Percentiles rank a stretch among this genome's conserved stretches.
These are phyloP conservation scores for Crambe crambe DNA, from an alignment of 37 sponge, comb jelly and placozoan species.

Conservation along the genomic window DNA sequence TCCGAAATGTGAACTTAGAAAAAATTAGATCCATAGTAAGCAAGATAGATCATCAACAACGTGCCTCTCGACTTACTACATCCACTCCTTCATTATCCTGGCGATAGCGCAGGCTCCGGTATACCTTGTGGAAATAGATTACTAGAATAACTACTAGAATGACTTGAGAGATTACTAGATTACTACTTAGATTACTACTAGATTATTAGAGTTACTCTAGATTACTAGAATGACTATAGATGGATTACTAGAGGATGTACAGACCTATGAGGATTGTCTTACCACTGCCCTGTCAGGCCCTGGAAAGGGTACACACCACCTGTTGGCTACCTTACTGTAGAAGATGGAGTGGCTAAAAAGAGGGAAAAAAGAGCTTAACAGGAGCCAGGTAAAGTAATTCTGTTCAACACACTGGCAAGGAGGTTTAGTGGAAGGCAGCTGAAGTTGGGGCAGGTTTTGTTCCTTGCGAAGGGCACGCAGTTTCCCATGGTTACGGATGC, in stretches of 20 bases:
- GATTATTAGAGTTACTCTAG: too few relatives aligned
- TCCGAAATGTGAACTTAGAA: slow-evolving; percentile 38
- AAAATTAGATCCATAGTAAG: neutral
- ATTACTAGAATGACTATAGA: too few relatives aligned
- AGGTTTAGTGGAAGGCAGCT: slow-evolving; percentile 7
- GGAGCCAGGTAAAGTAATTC: too few relatives aligned
- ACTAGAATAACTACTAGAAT: neutral
- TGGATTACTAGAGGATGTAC: too few relatives aligned
- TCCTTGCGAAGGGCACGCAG: slow-evolving; percentile 52
- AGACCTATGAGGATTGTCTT: slow-evolving; percentile 2
- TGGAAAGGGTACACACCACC: slow-evolving; percentile 59
- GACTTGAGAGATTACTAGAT: too few relatives aligned
- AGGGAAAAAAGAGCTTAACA: too few relatives aligned
- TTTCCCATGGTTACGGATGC: slow-evolving; percentile 38
- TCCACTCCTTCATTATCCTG: slow-evolving; percentile 26
- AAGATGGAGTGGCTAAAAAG: slow-evolving; percentile 18
- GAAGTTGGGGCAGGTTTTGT: neutral
- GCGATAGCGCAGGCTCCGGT: slow-evolving; percentile 46
- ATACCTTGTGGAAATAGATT: slow-evolving; percentile 15
- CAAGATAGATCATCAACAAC: neutral
- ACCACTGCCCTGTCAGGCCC: slow-evolving; percentile 71
- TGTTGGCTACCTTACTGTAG: slow-evolving; percentile 31
- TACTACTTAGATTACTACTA: too few relatives aligned
- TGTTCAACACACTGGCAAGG: slow-evolving; percentile 26
- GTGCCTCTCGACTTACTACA: too few relatives aligned